Evolutionary conservation across 1,140 invertebrate species (phyloP), one percentile per base, ranked within the genome.

Genomic region (Anoplolepis gracilipes): DNA sequence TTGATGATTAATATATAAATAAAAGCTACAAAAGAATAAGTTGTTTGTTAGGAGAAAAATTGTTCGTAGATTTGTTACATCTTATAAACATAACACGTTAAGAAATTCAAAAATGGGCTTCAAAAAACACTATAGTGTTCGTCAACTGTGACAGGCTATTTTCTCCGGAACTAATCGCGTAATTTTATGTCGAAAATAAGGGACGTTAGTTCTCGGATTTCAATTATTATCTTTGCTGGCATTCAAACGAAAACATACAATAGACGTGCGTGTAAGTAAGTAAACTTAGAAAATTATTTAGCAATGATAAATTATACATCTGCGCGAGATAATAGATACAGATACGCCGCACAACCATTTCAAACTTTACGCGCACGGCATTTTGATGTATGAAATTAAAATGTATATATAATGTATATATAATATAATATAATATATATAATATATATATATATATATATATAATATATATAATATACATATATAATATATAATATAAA

Each of bases 221-320:
- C 19, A n/a, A 78, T 85, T 65, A 42, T 85, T 65, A 85, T 85
- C 49, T 42, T 84, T 25, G 33, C 61, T 10, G 30, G 10, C 22
- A 36, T 22, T 46, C 55, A 1, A 36, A n/a, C 42, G 59, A 22
- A 57, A 77, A 85, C 39, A 61, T 16, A 61, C 59, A 11, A 30
- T 75, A 73, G 46, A 85, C 30, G 46, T 77, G 61, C 72, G 61
- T 85, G 61, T 61, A 77, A 25, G 30, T 55, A 22, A 65, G 82
- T 77, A 85, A 85, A 85, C 61, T 78, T 42, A 77, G 82, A 55
- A 77, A 78, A 78, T 78, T 85, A 73, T 85, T 77, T 78, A 85
- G 42, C 16, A 6, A 55, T 39, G 82, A 84, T 73, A 53, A 76
- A 65, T 59, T 22, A 36, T 25, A 78, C 57, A 62, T 49, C 76